Evolutionary conservation across 64 coral and sea anemone species (phyloP).

Genomic region (Dendrophyllia cribrosa): DNA sequence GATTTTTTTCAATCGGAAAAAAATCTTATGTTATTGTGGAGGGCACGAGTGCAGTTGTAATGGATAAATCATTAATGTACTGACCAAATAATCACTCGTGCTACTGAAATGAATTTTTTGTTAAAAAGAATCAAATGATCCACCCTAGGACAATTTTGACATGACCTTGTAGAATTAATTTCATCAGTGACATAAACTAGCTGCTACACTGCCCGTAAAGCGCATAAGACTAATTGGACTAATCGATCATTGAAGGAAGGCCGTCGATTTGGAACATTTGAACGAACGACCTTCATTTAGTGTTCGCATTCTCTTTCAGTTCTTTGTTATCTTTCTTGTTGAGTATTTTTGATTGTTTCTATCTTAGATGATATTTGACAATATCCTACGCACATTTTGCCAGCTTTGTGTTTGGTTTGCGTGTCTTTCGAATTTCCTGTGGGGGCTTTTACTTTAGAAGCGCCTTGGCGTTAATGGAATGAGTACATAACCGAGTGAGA

Average conservation of each 20-base stretch:
- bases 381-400: neutral
- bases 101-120: neutral
- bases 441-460: neutral
- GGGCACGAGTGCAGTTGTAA: neutral
- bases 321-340: neutral
- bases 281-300: neutral
- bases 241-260: neutral
- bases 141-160: neutral
- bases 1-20: neutral
- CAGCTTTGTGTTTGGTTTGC: neutral
- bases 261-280: neutral
- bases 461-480: conserved; percentile 33
- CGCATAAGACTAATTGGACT: neutral
- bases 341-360: neutral
- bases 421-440: conserved; percentile 1
- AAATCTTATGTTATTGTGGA: neutral
- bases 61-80: neutral
- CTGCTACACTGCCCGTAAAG: neutral
- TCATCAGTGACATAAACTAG: neutral
- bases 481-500: conserved; percentile 6
- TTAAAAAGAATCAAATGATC: neutral
- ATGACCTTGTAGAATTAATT: neutral
- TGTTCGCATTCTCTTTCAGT: neutral
- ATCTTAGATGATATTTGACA: too few species aligned
- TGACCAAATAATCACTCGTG: neutral